These are phyloP conservation scores for Mimachlamys varia DNA, from an alignment of 2,888 invertebrate genomes.

Conservation along the genomic window DNA sequence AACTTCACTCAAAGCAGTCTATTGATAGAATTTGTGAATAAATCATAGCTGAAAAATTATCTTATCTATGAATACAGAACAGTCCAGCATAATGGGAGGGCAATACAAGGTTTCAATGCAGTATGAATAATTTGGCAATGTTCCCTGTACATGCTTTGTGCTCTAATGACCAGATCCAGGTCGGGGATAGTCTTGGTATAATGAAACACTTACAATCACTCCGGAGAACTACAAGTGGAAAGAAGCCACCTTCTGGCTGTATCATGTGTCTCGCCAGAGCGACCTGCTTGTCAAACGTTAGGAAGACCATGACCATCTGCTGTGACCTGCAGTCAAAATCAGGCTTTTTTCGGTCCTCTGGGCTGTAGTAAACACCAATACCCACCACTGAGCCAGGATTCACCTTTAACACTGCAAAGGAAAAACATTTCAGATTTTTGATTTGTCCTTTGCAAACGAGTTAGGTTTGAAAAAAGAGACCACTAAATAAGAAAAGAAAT, in stretches of 20 bases:
- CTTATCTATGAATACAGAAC: too few species aligned
- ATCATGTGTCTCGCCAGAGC: constrained; percentile 74
- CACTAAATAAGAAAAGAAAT: too few species aligned
- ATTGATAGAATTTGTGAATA: too few species aligned
- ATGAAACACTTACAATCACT: constrained; percentile 64
- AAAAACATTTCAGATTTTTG: not conserved
- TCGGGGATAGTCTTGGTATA: not conserved
- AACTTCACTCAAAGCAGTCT: too few species aligned
- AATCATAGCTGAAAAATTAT: too few species aligned
- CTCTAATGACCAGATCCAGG: too few species aligned
- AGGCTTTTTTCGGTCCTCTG: constrained; percentile 60
- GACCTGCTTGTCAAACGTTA: constrained; percentile 71
- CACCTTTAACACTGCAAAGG: constrained; percentile 61
- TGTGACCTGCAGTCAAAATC: constrained; percentile 71
- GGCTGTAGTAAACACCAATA: constrained; percentile 77
- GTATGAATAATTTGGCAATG: too few species aligned
- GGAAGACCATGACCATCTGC: constrained; percentile 77
- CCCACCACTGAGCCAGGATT: constrained; percentile 72
- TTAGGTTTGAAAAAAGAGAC: too few species aligned
- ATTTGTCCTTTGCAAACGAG: not conserved
- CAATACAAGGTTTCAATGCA: too few species aligned
- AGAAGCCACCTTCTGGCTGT: constrained; percentile 78
- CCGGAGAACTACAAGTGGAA: constrained; percentile 72
- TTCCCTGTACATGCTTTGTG: too few species aligned
- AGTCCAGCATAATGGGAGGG: too few species aligned